A percentile compares a stretch with the other conserved stretches of the same genome.
Conservation (phyloP, 1,140 invertebrate genomes). For the Xylocopa sonorina region DNA sequence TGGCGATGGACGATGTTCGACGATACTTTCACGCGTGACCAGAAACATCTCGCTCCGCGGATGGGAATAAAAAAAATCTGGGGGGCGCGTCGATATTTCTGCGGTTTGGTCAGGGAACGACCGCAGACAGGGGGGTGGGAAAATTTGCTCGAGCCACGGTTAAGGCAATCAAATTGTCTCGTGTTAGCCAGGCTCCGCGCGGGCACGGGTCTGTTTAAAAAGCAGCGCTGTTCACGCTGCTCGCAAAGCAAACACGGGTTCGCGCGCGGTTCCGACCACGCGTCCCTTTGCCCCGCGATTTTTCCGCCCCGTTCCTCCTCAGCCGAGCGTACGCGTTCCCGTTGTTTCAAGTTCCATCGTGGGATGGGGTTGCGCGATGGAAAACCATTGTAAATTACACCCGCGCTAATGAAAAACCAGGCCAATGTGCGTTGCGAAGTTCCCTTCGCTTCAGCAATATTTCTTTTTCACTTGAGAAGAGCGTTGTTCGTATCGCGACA, state of each 20-base stretch:
- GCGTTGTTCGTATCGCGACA: no score
- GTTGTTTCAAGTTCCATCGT: background rate
- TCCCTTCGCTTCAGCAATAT: background rate
- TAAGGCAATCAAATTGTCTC: conserved; percentile 24
- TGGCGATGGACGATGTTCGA: no score
- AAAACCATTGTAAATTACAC: background rate
- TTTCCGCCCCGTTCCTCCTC: background rate
- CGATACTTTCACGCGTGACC: no score
- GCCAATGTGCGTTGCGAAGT: background rate
- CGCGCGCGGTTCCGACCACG: background rate
- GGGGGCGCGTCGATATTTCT: no score
- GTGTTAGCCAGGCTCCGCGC: background rate
- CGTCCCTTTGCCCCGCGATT: background rate
- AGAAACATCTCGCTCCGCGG: no score
- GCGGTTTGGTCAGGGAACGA: background rate
- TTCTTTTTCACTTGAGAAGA: no score
- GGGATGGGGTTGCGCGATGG: background rate
- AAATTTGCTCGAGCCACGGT: background rate
- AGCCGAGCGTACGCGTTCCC: background rate
- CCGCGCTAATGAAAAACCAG: background rate
- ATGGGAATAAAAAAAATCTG: no score
- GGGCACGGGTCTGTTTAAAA: conserved; percentile 22
- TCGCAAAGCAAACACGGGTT: background rate
- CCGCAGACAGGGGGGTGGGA: background rate
- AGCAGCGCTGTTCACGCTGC: background rate